Percentiles rank a stretch among this genome's conserved stretches.
Conservation (phyloP, 2,797 vertebrate genomes). For the Hypotaenidia philippensis region DNA sequence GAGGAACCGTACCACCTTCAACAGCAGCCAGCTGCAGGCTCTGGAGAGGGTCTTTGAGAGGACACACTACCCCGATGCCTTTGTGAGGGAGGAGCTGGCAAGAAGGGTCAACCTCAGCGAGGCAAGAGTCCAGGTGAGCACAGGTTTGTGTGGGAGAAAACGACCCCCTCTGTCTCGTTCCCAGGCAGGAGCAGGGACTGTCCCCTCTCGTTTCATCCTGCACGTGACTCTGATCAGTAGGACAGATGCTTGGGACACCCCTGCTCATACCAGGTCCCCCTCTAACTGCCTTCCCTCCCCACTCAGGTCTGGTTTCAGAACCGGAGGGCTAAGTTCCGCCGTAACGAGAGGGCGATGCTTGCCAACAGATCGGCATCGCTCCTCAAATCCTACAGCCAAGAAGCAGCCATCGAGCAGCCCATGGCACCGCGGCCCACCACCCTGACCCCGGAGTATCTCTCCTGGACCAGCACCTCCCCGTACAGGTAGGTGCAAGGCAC, state of each 20-base stretch:
- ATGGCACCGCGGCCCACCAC: slow-evolving; percentile 79
- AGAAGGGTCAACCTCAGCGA: slow-evolving; percentile 86
- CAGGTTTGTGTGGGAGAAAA: neutral
- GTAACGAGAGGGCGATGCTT: slow-evolving; percentile 84
- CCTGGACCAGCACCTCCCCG: slow-evolving; percentile 80
- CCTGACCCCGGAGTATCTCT: slow-evolving; percentile 81
- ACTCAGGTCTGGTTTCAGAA: slow-evolving; percentile 88
- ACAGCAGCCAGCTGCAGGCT: slow-evolving; percentile 87
- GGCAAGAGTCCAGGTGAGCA: slow-evolving; percentile 85
- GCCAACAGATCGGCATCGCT: slow-evolving; percentile 82
- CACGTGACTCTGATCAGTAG: rapidly evolving
- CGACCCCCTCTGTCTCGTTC: neutral
- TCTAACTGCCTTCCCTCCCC: neutral
- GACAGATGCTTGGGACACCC: neutral
- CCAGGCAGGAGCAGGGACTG: neutral
- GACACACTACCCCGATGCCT: slow-evolving; percentile 86
- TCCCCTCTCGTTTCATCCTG: neutral
- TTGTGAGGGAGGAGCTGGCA: slow-evolving; percentile 85
- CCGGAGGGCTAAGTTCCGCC: slow-evolving; percentile 85
- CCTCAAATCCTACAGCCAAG: slow-evolving; percentile 85
- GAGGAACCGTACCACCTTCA: slow-evolving; percentile 87
- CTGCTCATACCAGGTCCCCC: rapidly evolving
- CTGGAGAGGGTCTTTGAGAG: slow-evolving; percentile 87
- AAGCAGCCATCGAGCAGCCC: slow-evolving; percentile 83
- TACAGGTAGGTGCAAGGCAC: slow-evolving; percentile 79